Base-by-base conservation (phyloP, 1,140 invertebrate species). In the Papilio helenus region DNA sequence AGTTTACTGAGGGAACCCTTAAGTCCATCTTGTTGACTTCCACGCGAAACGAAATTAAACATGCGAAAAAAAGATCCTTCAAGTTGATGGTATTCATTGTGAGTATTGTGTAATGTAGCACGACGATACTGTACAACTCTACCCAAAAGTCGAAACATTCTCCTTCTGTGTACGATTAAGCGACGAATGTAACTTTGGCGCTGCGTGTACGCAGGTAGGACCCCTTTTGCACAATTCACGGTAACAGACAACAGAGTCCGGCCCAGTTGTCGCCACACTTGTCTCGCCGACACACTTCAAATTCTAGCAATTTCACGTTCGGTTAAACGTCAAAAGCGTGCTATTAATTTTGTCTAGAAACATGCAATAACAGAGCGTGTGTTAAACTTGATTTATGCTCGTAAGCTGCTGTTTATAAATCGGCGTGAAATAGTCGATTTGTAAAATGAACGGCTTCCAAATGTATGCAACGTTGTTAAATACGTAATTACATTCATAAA, bases 1-100 rank as follows among this genome's bases (percentile, higher is more conserved):
- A 92, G 90, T 93, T 93, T 91, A 88, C 87, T 86, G 90, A 92
- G 84, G 81, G 85, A 86, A 84, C 87, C 88, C 89, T 85, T 89
- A 87, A 93, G 90, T 93, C 92, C 90, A 92, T 88, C 90, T 93
- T 91, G 91, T 93, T 94, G 92, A 93, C 92, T 93, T 87, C 91
- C 80, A 89, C 88, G 86, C 88, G 84, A 82, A 87, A 88, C 84
- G 84, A 91, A 92, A 91, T 91, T 89, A 89, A 92, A 91, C 89
- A 92, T 82, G 84, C 80, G 79, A 90, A 93, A 94, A 93, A 93
- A 92, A 92, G 87, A 85, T 84, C 89, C 87, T 92, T 92, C 91
- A 87, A 91, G 89, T 92, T 92, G 88, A 90, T 86, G 90, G 87
- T 84, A 83, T 87, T 91, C 89, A 91, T 94, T 94, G 92, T 93